A percentile compares a stretch with the other conserved stretches of the same genome.
phyloP scores from a whole-genome alignment of 2,113 vertebrate genomes.

The Jaculus jaculus region DNA sequence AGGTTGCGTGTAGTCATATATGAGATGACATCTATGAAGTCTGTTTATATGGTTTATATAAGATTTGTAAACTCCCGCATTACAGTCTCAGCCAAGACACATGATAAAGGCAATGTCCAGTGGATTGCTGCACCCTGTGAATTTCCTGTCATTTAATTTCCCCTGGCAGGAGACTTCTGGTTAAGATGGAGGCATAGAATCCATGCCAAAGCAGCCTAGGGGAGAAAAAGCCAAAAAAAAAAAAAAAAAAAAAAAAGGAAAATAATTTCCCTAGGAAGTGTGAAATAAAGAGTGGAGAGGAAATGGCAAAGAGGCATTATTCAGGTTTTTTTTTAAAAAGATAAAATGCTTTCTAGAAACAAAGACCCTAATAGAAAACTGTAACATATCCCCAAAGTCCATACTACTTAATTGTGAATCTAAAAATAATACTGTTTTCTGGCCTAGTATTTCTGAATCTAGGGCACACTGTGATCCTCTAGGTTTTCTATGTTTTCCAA shows the following conservation, averaged over 20 bases:
- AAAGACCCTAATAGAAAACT: conserved; percentile 56
- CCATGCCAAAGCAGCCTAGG: no score
- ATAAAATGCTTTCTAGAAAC: conserved; percentile 2
- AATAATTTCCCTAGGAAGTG: not conserved
- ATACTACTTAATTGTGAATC: conserved; percentile 58
- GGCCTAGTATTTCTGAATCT: conserved; percentile 59
- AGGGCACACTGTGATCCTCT: conserved; percentile 37
- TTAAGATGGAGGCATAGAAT: no score
- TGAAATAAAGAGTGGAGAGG: not conserved
- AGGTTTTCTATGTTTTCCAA: not conserved
- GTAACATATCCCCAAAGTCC: conserved; percentile 60
- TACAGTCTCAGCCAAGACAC: not conserved
- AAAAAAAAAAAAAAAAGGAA: no score
- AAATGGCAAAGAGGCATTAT: not conserved
- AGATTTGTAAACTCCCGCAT: not conserved
- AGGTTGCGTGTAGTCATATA: not conserved
- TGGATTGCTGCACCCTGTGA: not conserved
- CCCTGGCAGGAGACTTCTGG: no score
- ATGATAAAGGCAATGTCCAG: not conserved
- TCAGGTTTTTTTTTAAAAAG: not conserved
- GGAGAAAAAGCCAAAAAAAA: no score
- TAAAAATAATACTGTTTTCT: conserved; percentile 61
- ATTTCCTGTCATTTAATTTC: not conserved
- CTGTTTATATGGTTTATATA: not conserved
- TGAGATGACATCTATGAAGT: not conserved